phyloP scores from a whole-genome alignment of 2,888 invertebrate genomes.

The Drosophila anceps region DNA sequence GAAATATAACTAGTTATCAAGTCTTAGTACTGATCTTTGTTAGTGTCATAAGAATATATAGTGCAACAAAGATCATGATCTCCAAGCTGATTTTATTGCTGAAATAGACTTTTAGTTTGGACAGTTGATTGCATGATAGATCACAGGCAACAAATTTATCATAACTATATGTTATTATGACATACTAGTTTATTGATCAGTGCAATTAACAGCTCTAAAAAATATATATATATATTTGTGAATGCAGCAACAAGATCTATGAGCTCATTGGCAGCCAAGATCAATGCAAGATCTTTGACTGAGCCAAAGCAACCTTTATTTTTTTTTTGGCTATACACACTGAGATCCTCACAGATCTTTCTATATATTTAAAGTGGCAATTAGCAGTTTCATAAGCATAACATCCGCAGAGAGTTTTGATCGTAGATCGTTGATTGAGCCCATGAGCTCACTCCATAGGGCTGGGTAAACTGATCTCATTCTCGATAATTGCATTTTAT shows the following conservation, averaged over 20 bases:
- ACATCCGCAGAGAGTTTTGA: neutral
- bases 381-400: conserved; percentile 17
- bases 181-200: conserved; percentile 3
- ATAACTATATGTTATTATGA: neutral
- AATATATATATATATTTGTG: neutral
- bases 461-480: conserved; percentile 16
- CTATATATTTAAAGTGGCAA: conserved; percentile 8
- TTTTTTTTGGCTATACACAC: neutral
- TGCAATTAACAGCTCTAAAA: conserved; percentile 12
- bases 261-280: conserved; percentile 10
- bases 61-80: neutral
- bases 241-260: conserved; percentile 8
- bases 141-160: neutral
- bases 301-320: neutral
- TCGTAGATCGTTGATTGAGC: neutral
- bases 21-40: neutral
- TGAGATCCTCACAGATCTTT: neutral
- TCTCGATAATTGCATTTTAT: neutral
- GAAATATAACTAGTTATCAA: neutral
- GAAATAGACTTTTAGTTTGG: neutral
- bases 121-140: neutral
- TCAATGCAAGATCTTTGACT: conserved; percentile 15
- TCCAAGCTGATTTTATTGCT: neutral
- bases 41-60: neutral
- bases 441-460: conserved; percentile 26